Evolutionary conservation across 2,797 vertebrate genomes (phyloP).

Genomic region (Podargus strigoides): DNA sequence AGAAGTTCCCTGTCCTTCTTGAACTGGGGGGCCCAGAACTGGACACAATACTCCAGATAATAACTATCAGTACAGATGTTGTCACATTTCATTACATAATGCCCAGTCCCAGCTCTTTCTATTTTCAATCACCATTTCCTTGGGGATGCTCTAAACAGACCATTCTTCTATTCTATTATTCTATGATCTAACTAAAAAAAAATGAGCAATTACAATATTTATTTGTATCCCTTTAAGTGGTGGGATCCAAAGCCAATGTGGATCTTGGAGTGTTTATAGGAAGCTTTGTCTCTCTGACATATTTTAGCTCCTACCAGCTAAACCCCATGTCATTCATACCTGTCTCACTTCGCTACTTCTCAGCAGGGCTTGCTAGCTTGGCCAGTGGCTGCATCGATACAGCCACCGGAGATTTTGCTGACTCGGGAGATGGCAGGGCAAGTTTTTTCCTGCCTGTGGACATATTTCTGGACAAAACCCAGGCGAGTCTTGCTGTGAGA

Average conservation of each 20-base stretch:
- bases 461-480: background rate
- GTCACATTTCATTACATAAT: background rate
- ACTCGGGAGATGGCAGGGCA: background rate
- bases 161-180: too few species aligned
- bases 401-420: background rate
- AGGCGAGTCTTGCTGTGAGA: background rate
- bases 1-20: too few species aligned
- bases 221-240: background rate
- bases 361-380: background rate
- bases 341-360: background rate
- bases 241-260: background rate
- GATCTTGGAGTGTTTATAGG: background rate
- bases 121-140: background rate
- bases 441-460: background rate
- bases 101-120: background rate
- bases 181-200: background rate
- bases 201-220: background rate
- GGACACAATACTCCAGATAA: too few species aligned
- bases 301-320: background rate
- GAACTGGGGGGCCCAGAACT: too few species aligned
- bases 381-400: rapidly evolving
- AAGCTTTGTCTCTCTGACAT: background rate
- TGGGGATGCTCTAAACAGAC: background rate
- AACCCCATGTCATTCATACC: background rate
- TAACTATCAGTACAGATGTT: background rate